Evolutionary conservation across 2,797 vertebrate genomes (phyloP), one percentile per base, ranked within the genome.

Genomic region (Sorex maritimensis): DNA sequence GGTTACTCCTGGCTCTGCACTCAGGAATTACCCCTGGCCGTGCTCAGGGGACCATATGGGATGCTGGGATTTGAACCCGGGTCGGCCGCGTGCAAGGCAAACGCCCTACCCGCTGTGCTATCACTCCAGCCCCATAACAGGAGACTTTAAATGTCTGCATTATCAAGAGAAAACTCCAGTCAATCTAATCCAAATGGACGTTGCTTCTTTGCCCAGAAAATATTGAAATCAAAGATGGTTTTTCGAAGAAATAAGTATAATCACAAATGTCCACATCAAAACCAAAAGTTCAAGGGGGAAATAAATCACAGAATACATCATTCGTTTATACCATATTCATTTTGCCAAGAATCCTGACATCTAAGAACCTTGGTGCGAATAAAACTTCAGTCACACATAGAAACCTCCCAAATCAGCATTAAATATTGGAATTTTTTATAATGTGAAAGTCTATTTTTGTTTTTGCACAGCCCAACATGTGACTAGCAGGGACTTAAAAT

Each of bases 331-430:
- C 46, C 63, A 46, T 44, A 92, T 82, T 86, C 49, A 94, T 82
- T 92, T 88, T 82, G 69, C 68, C 61, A 88, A 86, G 72, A 86
- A 52, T 71, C 82, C 41, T 63, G 46, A 81, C 58, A 82, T 83
- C 38, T 78, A 80, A 91, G 44, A 92, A 77, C 52, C 38, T 38
- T 91, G 79, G 41, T 46, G 7, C 61, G 75, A 84, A 81, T 93
- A 69, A 84, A 87, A 85, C 68, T 49, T 65, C 73, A 65, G 41
- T n/a, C 89, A 75, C 24, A 83, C 26, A 81, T 21, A 41, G 28
- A 71, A 75, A 17, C 52, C 13, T 65, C 24, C 55, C 28, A 5
- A 49, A 78, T 89, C 71, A 72, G 82, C 75, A 88, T 4, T 86
- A n/a, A 41, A 23, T 38, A n/a, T 14, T 63, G 12, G 69, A 69